Base-by-base conservation (phyloP, 2,797 vertebrate species). In the Rhinella marina region DNA sequence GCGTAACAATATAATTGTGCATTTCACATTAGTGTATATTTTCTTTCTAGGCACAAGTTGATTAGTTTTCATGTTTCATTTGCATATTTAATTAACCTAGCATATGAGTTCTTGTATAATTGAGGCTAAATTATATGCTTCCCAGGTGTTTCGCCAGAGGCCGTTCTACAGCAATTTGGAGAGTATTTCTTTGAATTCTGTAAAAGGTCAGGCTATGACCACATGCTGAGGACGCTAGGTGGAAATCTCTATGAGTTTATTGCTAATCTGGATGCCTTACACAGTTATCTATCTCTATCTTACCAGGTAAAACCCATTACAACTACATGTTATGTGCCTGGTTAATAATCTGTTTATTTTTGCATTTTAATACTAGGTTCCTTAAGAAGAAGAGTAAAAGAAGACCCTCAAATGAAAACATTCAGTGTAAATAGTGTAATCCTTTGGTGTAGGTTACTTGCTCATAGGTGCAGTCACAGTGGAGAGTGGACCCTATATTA, bases 181-280 rank as follows among this genome's bases (percentile, higher is more conserved):
- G 94, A 95, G 89, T 95, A 96, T 91, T 97, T 96, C 92, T 96
- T 96, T 91, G 94, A 95, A 86, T 96, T 96, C 90, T 97, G 96
- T 90, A 96, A 96, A 90, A 93, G 92, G 68, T 95, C 96, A 1
- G 95, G 96, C 62, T 96, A 96, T 29, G 95, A 96, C 90, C 95
- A 94, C 85, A 96, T 97, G 96, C 92, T 96, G 90, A 92, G 95
- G 90, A 96, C 95, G 0, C 91, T 96, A n/a, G 96, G 96, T 88
- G 95, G 95, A 86, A 95, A 95, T 90, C 93, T 96, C 3, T 95
- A 94, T 6, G 95, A 96, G 85, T 97, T 96, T 87, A 96, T 95
- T 50, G 96, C 96, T 89, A 96, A 96, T 90, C 89, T 96, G 92
- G 96, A 97, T 90, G 92, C 96, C 1, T 77, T 96, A 89, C 96